phyloP scores from a whole-genome alignment of 2,888 invertebrate genomes.

The Caenorhabditis imperialis region DNA sequence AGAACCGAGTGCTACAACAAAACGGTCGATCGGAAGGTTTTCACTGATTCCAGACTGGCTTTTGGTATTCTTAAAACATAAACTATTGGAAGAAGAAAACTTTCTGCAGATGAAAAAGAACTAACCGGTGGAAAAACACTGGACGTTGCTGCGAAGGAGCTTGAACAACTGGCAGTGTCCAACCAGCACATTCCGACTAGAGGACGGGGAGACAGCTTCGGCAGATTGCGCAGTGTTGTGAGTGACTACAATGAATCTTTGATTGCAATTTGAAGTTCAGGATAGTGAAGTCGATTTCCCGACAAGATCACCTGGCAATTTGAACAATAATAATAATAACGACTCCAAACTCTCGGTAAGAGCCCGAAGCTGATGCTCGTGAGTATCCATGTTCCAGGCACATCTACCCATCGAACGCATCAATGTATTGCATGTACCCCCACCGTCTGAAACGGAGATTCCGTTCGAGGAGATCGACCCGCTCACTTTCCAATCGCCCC shows the following conservation, averaged over 20 bases:
- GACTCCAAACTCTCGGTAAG: no score
- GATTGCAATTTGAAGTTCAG: neutral
- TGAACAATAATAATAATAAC: no score
- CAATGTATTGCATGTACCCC: no score
- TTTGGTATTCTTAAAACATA: conserved; percentile 18
- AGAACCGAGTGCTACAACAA: conserved; percentile 39
- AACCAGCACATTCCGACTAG: conserved; percentile 24
- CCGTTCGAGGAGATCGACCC: neutral
- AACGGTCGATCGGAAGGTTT: conserved; percentile 24
- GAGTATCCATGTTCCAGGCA: no score
- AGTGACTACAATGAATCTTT: no score
- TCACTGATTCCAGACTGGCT: conserved; percentile 43
- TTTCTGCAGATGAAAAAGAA: conserved; percentile 27
- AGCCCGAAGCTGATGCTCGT: no score
- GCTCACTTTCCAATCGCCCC: conserved; percentile 14
- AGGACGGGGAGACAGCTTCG: conserved; percentile 43
- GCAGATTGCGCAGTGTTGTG: conserved; percentile 40
- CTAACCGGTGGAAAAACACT: conserved; percentile 8
- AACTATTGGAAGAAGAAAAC: neutral
- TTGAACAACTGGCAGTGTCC: conserved; percentile 10
- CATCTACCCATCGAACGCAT: no score
- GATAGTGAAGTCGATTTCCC: neutral
- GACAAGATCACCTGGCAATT: no score
- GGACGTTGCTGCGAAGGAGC: conserved; percentile 1
- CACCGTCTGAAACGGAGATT: no score